These are phyloP conservation scores for Scrobipalpa atriplicella DNA, from an alignment of 2,888 invertebrate genomes.

Conservation along the genomic window DNA sequence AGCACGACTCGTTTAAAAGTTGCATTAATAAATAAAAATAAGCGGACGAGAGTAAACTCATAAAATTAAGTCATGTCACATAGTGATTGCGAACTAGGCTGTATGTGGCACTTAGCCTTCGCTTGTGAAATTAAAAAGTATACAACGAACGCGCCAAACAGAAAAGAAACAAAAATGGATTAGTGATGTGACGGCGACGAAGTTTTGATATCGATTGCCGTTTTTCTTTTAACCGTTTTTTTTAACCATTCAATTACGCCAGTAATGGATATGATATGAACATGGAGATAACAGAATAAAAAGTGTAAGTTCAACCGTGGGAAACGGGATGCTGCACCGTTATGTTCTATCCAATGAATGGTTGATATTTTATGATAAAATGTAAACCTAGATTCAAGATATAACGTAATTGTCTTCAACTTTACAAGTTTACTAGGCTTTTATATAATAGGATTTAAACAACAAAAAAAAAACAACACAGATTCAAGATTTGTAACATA, in stretches of 20 bases:
- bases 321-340: conserved; percentile 58
- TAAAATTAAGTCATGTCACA: conserved; percentile 17
- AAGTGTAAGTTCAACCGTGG: conserved; percentile 45
- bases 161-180: not conserved
- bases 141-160: conserved; percentile 35
- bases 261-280: not conserved
- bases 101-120: conserved; percentile 17
- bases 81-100: conserved; percentile 31
- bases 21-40: conserved; percentile 17
- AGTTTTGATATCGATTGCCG: conserved; percentile 5
- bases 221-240: not conserved
- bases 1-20: not conserved
- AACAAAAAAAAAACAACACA: not conserved
- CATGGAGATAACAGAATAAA: not conserved
- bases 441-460: not conserved
- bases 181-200: not conserved
- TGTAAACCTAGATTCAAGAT: not conserved
- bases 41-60: not conserved
- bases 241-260: not conserved
- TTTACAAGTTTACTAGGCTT: not conserved
- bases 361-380: conserved; percentile 18
- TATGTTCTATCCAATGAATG: conserved; percentile 35
- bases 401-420: not conserved
- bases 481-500: no score
- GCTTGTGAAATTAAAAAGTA: conserved; percentile 33